phyloP scores from a whole-genome alignment of 2,113 vertebrate species.

The Martes martes region DNA sequence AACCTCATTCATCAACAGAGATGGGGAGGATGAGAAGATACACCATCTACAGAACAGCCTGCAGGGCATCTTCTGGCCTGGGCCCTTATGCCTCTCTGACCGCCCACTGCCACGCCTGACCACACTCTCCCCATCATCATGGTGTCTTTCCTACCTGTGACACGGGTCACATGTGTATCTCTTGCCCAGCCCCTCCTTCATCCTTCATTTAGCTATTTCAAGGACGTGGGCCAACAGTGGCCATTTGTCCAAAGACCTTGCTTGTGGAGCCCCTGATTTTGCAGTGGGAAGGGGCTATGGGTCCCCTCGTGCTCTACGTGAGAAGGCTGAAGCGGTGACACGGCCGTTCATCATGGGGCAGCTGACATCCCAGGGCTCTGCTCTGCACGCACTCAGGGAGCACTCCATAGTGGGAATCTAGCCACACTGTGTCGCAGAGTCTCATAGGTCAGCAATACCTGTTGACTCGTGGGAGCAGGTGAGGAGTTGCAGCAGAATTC shows the following conservation, averaged over 20 bases:
- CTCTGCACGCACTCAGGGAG: rapidly evolving
- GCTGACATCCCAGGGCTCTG: rapidly evolving
- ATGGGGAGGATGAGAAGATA: not conserved
- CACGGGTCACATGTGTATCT: too few species aligned
- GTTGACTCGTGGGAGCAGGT: not conserved
- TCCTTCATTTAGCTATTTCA: not conserved
- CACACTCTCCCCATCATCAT: not conserved
- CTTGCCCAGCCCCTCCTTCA: not conserved
- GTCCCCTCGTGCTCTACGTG: too few species aligned
- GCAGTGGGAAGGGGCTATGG: not conserved
- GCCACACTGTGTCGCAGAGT: not conserved
- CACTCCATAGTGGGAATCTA: not conserved
- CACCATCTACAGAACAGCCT: not conserved
- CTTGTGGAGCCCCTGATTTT: not conserved
- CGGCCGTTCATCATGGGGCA: rapidly evolving
- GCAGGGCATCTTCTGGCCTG: too few species aligned
- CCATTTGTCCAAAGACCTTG: not conserved
- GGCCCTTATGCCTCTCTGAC: not conserved
- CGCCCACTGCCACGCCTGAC: rapidly evolving
- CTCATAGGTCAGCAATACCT: not conserved
- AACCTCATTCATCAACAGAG: not conserved
- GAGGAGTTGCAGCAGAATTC: not conserved
- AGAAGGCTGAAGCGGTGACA: not conserved
- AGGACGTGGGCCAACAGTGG: not conserved
- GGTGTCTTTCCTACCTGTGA: not conserved